Evolutionary conservation across 2,888 invertebrate species (phyloP), one percentile per base, ranked within the genome.

Genomic region (Andrena trimmerana): DNA sequence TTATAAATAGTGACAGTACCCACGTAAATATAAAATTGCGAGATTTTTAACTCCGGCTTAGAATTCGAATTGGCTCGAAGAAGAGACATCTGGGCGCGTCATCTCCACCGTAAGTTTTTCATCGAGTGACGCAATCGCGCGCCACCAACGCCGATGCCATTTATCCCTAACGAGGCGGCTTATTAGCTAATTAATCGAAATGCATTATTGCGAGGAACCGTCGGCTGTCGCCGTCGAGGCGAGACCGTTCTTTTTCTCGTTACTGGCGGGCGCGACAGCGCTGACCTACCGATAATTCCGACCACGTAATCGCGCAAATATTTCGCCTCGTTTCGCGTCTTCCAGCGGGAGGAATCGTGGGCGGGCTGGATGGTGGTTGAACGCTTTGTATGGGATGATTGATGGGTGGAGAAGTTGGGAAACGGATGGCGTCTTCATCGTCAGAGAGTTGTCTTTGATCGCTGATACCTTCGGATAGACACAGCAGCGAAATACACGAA

Each of bases 151-250:
- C 86, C 68, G 86, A 33, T 70, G 70, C 84, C 72, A 79, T 81
- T 88, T 89, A 85, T 86, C 81, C 81, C 71, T 89, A 88, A 87
- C 86, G 81, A 90, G 82, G 73, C 76, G 42, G 85, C 82, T 88
- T 89, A 88, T 89, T 90, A 89, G 89, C 88, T 90, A 90, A 91
- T 91, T 91, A 91, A 90, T 91, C 86, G 85, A 85, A 85, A 88
- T 85, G 86, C 86, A 83, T 90, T 88, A 91, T 88, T 88, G 69
- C 78, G 77, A 86, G 74, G 84, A 85, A 84, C 83, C 83, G 85
- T 69, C 86, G 84, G 70, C 81, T 82, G 86, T 78, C 87, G 78
- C 79, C 88, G 63, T 36, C 70, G 65, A 74, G 87, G 84, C 85
- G 73, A 76, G 83, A 85, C 80, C 66, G 62, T 81, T 78, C 81